Base-by-base conservation (phyloP, 2,888 invertebrate species). In the Crematogaster levior region DNA sequence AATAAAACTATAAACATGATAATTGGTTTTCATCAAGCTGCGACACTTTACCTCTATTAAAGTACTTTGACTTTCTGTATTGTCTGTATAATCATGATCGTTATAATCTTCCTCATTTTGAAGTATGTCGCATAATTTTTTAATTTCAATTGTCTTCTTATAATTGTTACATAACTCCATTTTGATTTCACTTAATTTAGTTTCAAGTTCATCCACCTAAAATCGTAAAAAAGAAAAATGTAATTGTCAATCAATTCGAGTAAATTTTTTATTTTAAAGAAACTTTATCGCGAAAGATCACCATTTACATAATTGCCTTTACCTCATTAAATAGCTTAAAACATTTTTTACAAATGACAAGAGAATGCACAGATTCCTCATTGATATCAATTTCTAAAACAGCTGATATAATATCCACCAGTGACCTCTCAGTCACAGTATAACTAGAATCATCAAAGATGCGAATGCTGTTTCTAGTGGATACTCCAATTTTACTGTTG, bases 341-440 rank as follows among this genome's bases (percentile, higher is more conserved):
- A 92, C 97, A 97, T 89, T 96, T 97, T 91, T 96, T 96, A 93
- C 97, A 97, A 3, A 97, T 92, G 24, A 96, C 93, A 66, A 94
- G 94, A 0, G 96, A 95, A 83, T 96, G 96, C 0, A 95, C 95
- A 53, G 92, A 94, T 1, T 95, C 95, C 87, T 96, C 95, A 9
- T 93, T 94, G 0, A 97, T 89, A 1, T 95, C 94, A 79, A 93
- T 94, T 66, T 95, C 95, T 34, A 96, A 91, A 21, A 96, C 93
- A 65, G 94, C 92, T 68, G 94, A 94, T 84, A 96, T 94, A 12
- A 95, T 93, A 68, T 94, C 93, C 27, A 93, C 89, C 18, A 95
- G 93, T 15, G 93, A 92, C 83, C 94, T 94, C 12, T 95, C 94
- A 5, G 92, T 93, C 1, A 93, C 85, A 10, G 93, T 90, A 12